phyloP scores from a whole-genome alignment of 2,888 invertebrate species.

The Tipula unca region DNA sequence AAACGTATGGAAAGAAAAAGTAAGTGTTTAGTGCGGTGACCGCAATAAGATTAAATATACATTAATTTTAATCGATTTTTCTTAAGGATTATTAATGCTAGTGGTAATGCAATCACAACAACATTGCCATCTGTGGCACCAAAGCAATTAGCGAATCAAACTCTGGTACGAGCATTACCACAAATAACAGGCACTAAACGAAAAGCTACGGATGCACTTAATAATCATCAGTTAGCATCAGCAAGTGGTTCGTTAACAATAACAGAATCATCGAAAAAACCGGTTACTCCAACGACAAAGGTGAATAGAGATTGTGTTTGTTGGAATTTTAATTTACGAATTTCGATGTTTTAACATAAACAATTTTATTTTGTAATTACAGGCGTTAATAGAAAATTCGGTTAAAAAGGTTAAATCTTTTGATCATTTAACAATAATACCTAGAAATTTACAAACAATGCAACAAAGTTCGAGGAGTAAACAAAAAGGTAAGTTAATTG shows the following conservation, averaged over 20 bases:
- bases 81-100: neutral
- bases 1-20: neutral
- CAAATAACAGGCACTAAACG: neutral
- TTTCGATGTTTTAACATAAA: neutral
- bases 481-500: neutral
- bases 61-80: neutral
- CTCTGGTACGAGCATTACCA: neutral
- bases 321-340: neutral
- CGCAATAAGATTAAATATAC: neutral
- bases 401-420: conserved; percentile 3
- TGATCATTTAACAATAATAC: conserved; percentile 1
- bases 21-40: neutral
- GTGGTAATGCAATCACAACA: neutral
- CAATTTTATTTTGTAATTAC: neutral
- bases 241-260: conserved; percentile 3
- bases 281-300: neutral
- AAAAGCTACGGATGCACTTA: neutral
- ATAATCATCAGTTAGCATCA: neutral
- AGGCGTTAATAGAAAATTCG: neutral
- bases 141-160: neutral
- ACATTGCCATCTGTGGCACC: neutral
- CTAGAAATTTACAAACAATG: conserved; percentile 14
- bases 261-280: neutral
- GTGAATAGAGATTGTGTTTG: neutral
- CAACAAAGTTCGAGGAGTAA: conserved; percentile 14